These are phyloP conservation scores for Acanthosepion lycidas DNA, from an alignment of 2,888 invertebrate genomes.

Conservation along the genomic window DNA sequence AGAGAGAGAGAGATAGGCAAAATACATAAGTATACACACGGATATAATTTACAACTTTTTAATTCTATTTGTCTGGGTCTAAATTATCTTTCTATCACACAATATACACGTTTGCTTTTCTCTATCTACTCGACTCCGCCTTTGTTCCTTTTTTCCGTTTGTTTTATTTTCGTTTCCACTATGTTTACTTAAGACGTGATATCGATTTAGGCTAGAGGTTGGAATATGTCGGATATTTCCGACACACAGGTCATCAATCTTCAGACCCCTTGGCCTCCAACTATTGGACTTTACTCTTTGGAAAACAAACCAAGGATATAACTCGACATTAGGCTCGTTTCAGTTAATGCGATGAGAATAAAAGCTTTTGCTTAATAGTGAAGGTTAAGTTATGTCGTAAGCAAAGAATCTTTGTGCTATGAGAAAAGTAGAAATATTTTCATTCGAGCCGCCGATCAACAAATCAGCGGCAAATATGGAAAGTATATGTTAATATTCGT, in stretches of 20 bases:
- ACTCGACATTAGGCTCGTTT: background rate
- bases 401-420: background rate
- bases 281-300: background rate
- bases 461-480: too few relatives aligned
- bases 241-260: background rate
- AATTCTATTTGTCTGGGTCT: too few relatives aligned
- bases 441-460: too few relatives aligned
- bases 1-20: too few relatives aligned
- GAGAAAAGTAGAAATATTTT: too few relatives aligned
- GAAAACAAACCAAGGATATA: background rate
- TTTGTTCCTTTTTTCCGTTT: too few relatives aligned
- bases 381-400: background rate
- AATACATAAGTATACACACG: too few relatives aligned
- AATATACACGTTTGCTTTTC: too few relatives aligned
- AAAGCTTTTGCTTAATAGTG: background rate
- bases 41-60: too few relatives aligned
- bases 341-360: background rate
- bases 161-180: background rate
- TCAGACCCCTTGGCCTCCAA: background rate
- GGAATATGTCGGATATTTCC: background rate
- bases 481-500: too few relatives aligned
- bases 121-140: too few relatives aligned
- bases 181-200: background rate
- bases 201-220: background rate
- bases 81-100: too few relatives aligned